These are phyloP conservation scores for Nemoura dubitans DNA, from an alignment of 2,888 invertebrate genomes.

Conservation along the genomic window DNA sequence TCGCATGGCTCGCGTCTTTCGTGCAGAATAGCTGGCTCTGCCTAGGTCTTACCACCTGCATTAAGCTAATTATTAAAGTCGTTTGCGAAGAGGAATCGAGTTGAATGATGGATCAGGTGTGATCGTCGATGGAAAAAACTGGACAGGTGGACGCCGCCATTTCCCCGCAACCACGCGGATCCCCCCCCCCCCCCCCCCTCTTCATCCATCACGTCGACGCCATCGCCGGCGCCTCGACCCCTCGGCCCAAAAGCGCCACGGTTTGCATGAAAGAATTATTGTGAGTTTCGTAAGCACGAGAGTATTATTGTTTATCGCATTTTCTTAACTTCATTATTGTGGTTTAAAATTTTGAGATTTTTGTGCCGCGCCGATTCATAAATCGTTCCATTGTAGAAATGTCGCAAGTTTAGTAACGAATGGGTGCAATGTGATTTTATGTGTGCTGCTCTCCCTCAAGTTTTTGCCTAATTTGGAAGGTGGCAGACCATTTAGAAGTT, in stretches of 20 bases:
- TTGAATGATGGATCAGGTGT: conserved; percentile 51
- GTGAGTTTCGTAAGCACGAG: background rate
- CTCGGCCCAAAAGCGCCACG: background rate
- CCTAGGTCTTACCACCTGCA: conserved; percentile 13
- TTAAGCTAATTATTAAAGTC: conserved; percentile 50
- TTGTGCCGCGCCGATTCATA: no score
- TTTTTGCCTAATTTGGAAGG: no score
- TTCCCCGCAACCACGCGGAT: conserved; percentile 18
- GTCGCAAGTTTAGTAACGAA: no score
- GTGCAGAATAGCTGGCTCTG: background rate
- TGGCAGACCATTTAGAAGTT: no score
- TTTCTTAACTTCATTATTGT: no score
- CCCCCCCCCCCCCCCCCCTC: background rate
- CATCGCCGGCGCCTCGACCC: background rate
- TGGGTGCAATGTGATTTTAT: no score
- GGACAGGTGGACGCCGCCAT: conserved; percentile 47
- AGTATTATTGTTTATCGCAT: background rate
- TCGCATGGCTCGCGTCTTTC: background rate
- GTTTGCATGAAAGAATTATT: conserved; percentile 16
- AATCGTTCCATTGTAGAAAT: no score
- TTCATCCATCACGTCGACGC: background rate
- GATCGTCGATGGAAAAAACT: conserved; percentile 46
- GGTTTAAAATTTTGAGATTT: no score
- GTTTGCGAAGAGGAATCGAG: conserved; percentile 50
- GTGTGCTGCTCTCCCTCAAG: no score